A percentile compares a stretch with the other conserved stretches of the same genome.
Conservation (phyloP, 2,113 vertebrate genomes). For the Carassius auratus region DNA sequence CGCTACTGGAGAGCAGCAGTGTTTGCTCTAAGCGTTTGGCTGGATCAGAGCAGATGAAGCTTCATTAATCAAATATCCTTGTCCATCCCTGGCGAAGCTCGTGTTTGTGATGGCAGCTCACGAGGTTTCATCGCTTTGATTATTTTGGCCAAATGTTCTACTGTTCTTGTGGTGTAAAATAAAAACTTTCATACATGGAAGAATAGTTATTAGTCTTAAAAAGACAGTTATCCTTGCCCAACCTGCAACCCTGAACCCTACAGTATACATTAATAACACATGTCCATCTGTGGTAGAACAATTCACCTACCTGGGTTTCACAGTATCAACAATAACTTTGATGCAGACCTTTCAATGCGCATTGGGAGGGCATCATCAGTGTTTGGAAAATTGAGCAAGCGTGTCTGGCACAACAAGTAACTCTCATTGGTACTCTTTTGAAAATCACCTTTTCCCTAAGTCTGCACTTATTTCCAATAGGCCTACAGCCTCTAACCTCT, state of each 20-base stretch:
- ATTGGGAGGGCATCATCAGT: too few relatives aligned
- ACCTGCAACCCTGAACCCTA: too few relatives aligned
- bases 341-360: too few relatives aligned
- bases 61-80: slow-evolving; percentile 29
- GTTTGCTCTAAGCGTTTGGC: not conserved
- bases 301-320: too few relatives aligned
- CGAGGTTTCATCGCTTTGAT: not conserved
- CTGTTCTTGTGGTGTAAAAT: not conserved
- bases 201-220: not conserved
- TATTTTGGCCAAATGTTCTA: slow-evolving; percentile 52
- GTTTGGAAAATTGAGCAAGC: too few relatives aligned
- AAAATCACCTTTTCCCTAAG: not conserved
- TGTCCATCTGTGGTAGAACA: too few relatives aligned
- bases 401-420: too few relatives aligned
- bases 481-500: too few relatives aligned
- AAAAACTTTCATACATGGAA: not conserved
- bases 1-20: not conserved
- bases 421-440: not conserved
- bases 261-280: too few relatives aligned
- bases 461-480: too few relatives aligned
- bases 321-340: too few relatives aligned
- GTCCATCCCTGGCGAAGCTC: slow-evolving; percentile 23
- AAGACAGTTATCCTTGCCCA: too few relatives aligned
- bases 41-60: not conserved
- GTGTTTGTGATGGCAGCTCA: slow-evolving; percentile 46